phyloP scores from a whole-genome alignment of 2,797 vertebrate genomes.

The Morus bassanus region DNA sequence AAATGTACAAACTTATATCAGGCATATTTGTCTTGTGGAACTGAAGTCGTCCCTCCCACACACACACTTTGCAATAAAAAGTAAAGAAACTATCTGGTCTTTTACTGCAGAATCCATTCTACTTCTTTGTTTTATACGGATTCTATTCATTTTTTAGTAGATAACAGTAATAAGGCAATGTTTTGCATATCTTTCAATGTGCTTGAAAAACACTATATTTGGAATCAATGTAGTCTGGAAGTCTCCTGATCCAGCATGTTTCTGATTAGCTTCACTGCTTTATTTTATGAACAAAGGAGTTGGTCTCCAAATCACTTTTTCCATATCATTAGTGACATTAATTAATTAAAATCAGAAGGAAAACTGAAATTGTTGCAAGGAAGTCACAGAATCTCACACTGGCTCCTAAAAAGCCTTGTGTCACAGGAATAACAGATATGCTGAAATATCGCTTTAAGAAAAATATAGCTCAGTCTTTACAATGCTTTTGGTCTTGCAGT shows the following conservation, averaged over 20 bases:
- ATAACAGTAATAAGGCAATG: background rate
- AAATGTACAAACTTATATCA: background rate
- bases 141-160: background rate
- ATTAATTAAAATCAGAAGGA: background rate
- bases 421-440: background rate
- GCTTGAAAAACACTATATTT: background rate
- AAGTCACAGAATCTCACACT: background rate
- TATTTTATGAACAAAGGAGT: background rate
- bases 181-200: background rate
- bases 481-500: background rate
- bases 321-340: background rate
- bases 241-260: background rate
- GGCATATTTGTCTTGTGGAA: background rate
- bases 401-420: background rate
- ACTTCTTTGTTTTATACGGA: background rate
- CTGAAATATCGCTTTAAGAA: background rate
- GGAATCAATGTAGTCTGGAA: background rate
- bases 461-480: background rate
- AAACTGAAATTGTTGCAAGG: background rate
- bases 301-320: background rate
- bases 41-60: fast-evolving
- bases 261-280: background rate
- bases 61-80: background rate
- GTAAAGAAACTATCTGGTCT: background rate
- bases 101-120: background rate